A percentile compares a stretch with the other conserved stretches of the same genome.
Conservation (phyloP, 2,888 invertebrate genomes). For the Neoscelio sp. region DNA sequence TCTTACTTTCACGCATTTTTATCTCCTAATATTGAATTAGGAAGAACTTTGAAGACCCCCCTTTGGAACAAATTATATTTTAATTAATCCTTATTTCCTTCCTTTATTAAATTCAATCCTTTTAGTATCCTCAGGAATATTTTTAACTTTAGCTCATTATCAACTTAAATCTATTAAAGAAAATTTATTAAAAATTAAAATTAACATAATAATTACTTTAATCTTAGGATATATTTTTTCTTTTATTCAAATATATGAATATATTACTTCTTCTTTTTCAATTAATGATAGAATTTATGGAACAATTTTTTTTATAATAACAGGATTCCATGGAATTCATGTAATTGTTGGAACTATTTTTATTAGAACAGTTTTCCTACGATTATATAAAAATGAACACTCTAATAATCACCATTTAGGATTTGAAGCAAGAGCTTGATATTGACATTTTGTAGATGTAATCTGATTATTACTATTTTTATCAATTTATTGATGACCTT, state of each 20-base stretch:
- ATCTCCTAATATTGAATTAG: conserved; percentile 84
- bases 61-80: conserved; percentile 84
- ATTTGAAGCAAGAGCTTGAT: not conserved
- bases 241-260: conserved; percentile 88
- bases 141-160: conserved; percentile 87
- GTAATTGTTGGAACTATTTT: conserved; percentile 66
- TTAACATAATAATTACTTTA: conserved; percentile 73
- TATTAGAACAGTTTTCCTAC: conserved; percentile 1
- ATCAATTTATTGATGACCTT: conserved; percentile 84
- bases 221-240: conserved; percentile 88
- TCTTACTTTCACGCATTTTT: conserved; percentile 52
- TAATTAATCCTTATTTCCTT: conserved; percentile 88
- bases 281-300: conserved; percentile 87
- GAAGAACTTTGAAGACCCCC: conserved; percentile 87
- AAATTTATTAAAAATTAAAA: conserved; percentile 12
- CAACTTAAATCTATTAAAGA: conserved; percentile 84
- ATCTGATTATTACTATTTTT: conserved; percentile 83
- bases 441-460: conserved; percentile 1
- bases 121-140: conserved; percentile 88
- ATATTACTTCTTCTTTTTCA: conserved; percentile 86
- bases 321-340: conserved; percentile 88
- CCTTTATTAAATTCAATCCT: conserved; percentile 90
- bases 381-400: too few relatives aligned
- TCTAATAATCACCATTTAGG: not conserved
- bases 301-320: conserved; percentile 89